Conservation (phyloP, 1,140 invertebrate genomes). For the Hermatobates lingyangjiaoensis region DNA sequence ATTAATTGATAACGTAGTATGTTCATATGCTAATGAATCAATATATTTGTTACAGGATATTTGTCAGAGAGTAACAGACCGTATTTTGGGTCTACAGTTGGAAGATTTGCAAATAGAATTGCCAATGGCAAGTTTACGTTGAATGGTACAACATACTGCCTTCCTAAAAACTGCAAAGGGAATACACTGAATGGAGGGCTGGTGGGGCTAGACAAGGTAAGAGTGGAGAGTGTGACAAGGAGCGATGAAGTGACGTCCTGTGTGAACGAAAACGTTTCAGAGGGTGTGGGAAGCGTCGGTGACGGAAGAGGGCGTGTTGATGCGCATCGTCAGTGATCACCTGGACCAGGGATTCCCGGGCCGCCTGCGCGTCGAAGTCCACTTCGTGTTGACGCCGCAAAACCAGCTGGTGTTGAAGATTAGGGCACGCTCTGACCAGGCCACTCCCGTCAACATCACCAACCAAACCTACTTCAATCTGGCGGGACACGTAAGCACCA, state of each 20-base stretch:
- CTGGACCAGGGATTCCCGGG: slow-evolving; percentile 81
- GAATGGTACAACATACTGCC: slow-evolving; percentile 41
- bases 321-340: slow-evolving; percentile 52
- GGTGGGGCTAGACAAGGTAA: slow-evolving; percentile 67
- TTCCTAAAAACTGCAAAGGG: slow-evolving; percentile 54
- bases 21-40: no score
- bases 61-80: slow-evolving; percentile 32
- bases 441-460: slow-evolving; percentile 74
- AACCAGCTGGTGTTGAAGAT: slow-evolving; percentile 53
- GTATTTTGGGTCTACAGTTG: slow-evolving; percentile 76
- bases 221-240: not conserved
- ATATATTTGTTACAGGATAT: slow-evolving; percentile 42
- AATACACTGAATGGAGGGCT: slow-evolving; percentile 67
- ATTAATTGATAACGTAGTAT: no score
- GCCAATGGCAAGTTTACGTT: slow-evolving; percentile 44
- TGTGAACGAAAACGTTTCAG: slow-evolving; percentile 4
- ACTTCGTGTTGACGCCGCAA: slow-evolving; percentile 48
- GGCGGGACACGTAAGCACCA: slow-evolving; percentile 46
- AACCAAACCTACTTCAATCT: slow-evolving; percentile 93
- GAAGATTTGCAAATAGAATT: slow-evolving; percentile 75
- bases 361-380: slow-evolving; percentile 39
- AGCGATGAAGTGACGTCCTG: not conserved
- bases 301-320: slow-evolving; percentile 32
- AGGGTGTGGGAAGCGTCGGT: slow-evolving; percentile 28
- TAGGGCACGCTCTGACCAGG: slow-evolving; percentile 47